A percentile compares a stretch with the other conserved stretches of the same genome.
These are phyloP conservation scores for Pachyuromys duprasi DNA, from an alignment of 2,797 vertebrate genomes.

Conservation along the genomic window DNA sequence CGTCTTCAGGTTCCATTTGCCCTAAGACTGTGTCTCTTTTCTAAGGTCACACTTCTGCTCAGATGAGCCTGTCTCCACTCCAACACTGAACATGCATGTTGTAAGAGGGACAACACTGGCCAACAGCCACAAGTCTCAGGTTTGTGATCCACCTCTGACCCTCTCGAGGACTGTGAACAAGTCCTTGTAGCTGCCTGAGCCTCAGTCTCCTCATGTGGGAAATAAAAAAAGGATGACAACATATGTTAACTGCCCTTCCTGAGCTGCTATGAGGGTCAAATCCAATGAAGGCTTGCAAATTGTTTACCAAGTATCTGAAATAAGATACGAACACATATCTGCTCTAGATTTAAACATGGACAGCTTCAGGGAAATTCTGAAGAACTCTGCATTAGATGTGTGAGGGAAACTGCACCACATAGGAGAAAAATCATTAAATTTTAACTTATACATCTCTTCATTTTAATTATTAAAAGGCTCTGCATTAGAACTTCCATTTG, in stretches of 20 bases:
- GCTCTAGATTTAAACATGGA: neutral
- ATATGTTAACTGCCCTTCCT: neutral
- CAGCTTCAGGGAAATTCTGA: neutral
- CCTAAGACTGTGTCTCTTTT: neutral
- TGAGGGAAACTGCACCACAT: neutral
- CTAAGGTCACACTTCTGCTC: neutral
- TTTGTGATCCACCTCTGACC: neutral
- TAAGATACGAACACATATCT: rapidly evolving
- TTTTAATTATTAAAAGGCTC: conserved; percentile 42
- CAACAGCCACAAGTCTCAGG: too few relatives aligned
- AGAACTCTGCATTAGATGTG: neutral
- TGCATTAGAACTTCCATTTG: neutral
- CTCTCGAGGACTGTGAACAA: rapidly evolving
- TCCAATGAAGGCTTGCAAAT: rapidly evolving
- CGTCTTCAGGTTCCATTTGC: neutral
- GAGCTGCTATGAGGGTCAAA: neutral
- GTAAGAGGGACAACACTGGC: neutral
- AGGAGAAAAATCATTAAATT: neutral
- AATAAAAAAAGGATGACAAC: neutral
- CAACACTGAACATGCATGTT: rapidly evolving
- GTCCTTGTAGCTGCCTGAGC: neutral
- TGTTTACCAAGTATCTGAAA: rapidly evolving
- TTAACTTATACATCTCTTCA: conserved; percentile 1
- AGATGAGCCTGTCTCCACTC: neutral
- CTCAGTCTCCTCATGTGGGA: neutral